Evolutionary conservation across 2,797 vertebrate genomes (phyloP).

Genomic region (Hemitrygon akajei): DNA sequence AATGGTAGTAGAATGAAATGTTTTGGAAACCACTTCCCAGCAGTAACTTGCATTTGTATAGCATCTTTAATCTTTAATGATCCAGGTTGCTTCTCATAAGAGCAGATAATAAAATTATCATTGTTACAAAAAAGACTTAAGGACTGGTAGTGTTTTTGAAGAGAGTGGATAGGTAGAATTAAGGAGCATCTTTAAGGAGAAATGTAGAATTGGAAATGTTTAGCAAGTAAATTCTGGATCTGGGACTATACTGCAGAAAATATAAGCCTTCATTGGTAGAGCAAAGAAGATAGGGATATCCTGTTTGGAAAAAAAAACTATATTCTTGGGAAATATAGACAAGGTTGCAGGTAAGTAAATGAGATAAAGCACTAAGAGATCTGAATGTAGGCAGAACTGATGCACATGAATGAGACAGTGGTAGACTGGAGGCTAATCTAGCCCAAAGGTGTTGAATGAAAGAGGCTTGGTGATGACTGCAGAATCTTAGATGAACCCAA

Average conservation of each 20-base stretch:
- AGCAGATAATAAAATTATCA: background rate
- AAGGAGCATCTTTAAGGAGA: background rate
- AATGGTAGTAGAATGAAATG: background rate
- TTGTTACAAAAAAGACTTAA: background rate
- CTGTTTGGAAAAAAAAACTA: too few species aligned
- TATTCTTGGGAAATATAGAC: background rate
- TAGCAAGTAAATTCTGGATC: background rate
- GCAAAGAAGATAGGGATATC: background rate
- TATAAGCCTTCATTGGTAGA: background rate
- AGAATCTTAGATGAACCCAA: background rate
- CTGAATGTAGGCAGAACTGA: background rate
- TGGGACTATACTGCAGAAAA: background rate
- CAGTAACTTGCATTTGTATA: background rate
- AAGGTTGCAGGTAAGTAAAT: background rate
- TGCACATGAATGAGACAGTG: background rate
- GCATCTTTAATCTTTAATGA: background rate
- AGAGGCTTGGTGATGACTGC: background rate
- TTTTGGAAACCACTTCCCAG: background rate
- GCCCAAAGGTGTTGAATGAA: background rate
- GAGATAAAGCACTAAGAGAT: background rate
- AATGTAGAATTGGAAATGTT: background rate
- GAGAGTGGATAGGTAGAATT: background rate
- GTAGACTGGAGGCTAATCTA: background rate
- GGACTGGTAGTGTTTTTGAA: background rate
- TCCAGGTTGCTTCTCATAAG: background rate